Percentiles rank a stretch among this genome's conserved stretches.
Conservation (phyloP, 2,797 vertebrate genomes). For the Sebastiscus tertius region DNA sequence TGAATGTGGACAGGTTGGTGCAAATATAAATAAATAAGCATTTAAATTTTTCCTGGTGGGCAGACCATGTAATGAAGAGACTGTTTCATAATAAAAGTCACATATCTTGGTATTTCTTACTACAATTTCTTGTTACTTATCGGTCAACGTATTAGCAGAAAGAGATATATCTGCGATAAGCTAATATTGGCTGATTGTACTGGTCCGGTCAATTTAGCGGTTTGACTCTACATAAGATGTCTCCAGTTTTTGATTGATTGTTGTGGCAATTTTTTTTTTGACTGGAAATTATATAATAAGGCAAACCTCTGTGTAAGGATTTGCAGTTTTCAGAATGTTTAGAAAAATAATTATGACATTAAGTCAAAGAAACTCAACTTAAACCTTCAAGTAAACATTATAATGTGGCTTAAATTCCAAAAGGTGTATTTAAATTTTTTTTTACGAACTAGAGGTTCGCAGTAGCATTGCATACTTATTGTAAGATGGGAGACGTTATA, state of each 20-base stretch:
- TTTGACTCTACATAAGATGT: not conserved
- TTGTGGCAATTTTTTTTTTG: not conserved
- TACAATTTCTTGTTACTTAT: not conserved
- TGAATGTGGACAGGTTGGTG: too few relatives aligned
- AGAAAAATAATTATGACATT: not conserved
- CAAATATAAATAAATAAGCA: not conserved
- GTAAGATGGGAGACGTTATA: not conserved
- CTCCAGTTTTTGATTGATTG: not conserved
- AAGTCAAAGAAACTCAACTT: not conserved
- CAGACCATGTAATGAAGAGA: not conserved
- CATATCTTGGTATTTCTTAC: not conserved
- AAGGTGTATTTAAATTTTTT: not conserved
- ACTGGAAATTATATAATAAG: not conserved
- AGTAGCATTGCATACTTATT: not conserved
- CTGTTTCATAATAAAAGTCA: not conserved
- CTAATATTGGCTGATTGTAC: not conserved
- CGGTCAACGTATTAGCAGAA: not conserved
- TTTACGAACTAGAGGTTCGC: not conserved
- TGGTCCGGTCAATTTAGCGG: not conserved
- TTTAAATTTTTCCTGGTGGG: not conserved
- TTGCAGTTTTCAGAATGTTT: not conserved
- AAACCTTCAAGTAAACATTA: not conserved
- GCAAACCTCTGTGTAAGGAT: not conserved
- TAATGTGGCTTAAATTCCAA: not conserved
- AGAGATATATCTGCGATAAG: not conserved